Conservation (phyloP, 2,797 vertebrate genomes). For the Scolopax rusticola region DNA sequence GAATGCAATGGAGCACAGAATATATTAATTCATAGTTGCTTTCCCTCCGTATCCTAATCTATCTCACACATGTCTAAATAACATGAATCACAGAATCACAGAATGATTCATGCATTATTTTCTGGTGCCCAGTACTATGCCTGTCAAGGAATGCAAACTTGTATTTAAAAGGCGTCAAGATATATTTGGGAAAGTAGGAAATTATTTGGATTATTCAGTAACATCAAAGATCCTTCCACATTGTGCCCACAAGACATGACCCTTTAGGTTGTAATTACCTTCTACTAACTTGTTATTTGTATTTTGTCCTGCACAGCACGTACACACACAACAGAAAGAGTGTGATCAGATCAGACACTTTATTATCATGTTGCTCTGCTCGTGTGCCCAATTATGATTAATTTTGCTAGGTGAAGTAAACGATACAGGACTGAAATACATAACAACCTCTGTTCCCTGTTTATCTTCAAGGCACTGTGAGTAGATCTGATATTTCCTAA, state of each 20-base stretch:
- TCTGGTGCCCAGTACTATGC: not conserved
- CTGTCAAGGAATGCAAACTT: conserved; percentile 23
- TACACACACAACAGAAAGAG: not conserved
- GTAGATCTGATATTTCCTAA: not conserved
- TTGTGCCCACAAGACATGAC: not conserved
- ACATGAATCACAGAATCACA: not conserved
- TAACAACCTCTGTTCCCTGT: not conserved
- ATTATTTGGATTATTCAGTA: not conserved
- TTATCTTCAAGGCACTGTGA: not conserved
- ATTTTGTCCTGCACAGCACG: too few relatives aligned
- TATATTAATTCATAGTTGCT: not conserved
- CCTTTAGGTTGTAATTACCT: not conserved
- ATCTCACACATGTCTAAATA: not conserved
- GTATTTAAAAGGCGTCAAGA: not conserved
- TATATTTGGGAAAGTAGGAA: not conserved
- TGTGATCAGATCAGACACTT: not conserved
- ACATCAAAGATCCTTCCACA: not conserved
- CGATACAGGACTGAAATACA: not conserved
- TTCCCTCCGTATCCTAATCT: not conserved
- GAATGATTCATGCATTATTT: not conserved
- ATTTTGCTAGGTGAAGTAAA: not conserved
- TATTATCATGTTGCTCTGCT: not conserved
- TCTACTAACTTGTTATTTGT: not conserved
- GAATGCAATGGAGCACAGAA: not conserved
- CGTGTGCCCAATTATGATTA: not conserved